Conservation (phyloP, 2,888 invertebrate species). For the Stenotaenia linearis region DNA sequence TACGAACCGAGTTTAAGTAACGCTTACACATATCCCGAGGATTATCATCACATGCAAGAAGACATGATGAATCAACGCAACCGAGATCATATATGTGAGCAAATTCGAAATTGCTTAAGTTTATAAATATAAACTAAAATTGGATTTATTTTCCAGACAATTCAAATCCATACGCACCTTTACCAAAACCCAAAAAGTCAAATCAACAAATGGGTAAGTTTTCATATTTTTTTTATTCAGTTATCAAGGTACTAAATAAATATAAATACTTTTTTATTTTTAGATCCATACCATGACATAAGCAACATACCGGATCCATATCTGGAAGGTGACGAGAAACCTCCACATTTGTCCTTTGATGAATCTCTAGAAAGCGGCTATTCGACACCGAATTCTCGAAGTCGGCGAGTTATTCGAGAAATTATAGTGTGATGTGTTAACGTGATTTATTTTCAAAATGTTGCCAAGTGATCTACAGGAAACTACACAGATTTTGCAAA, state of each 20-base stretch:
- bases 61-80: conserved; percentile 40
- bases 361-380: conserved; percentile 90
- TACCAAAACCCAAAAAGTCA: conserved; percentile 82
- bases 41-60: conserved; percentile 41
- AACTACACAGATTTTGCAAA: neutral
- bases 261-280: too few relatives aligned
- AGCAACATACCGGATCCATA: conserved; percentile 86
- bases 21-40: conserved; percentile 40
- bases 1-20: conserved; percentile 38
- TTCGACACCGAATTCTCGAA: conserved; percentile 88
- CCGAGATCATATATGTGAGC: conserved; percentile 40
- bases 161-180: conserved; percentile 77
- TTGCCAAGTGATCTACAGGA: neutral
- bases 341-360: conserved; percentile 83
- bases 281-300: conserved; percentile 90
- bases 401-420: conserved; percentile 85
- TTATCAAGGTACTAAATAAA: neutral
- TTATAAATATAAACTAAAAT: neutral
- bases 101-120: neutral
- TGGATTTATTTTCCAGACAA: conserved; percentile 32
- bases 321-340: conserved; percentile 62
- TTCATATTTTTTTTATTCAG: neutral
- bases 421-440: conserved; percentile 63
- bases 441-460: neutral
- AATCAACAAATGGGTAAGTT: conserved; percentile 73